Evolutionary conservation across 2,113 vertebrate genomes (phyloP).

Genomic region (Periophthalmus modestus): DNA sequence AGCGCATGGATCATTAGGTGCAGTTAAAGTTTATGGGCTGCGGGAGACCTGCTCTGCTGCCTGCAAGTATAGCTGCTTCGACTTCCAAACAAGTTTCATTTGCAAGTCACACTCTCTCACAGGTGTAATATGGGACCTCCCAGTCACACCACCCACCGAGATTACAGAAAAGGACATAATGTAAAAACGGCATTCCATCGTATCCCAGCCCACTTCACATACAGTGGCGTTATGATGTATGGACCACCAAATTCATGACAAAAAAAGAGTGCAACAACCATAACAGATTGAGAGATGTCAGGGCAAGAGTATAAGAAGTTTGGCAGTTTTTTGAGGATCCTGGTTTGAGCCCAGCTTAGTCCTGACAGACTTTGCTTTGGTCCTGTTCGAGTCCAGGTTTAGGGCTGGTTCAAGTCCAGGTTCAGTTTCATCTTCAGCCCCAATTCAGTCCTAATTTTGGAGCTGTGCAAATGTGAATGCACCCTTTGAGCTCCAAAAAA

Average conservation of each 20-base stretch:
- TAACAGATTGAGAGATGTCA: slow-evolving; percentile 41
- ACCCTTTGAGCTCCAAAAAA: slow-evolving; percentile 29
- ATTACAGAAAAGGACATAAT: slow-evolving; percentile 54
- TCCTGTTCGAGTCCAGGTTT: too few species aligned
- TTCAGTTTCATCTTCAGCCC: too few species aligned
- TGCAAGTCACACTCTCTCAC: slow-evolving; percentile 28
- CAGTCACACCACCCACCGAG: slow-evolving; percentile 57
- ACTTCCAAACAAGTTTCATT: slow-evolving; percentile 49
- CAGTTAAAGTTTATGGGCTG: slow-evolving; percentile 70
- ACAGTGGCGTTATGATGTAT: slow-evolving; percentile 44
- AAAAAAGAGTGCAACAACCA: slow-evolving; percentile 24
- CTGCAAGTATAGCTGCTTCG: slow-evolving; percentile 36
- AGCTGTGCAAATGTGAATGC: too few species aligned
- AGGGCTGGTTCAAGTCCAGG: too few species aligned
- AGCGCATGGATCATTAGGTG: slow-evolving; percentile 63
- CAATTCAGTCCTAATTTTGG: too few species aligned
- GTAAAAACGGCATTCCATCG: slow-evolving; percentile 33
- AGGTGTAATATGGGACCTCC: slow-evolving; percentile 65
- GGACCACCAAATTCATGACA: slow-evolving; percentile 50
- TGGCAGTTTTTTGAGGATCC: slow-evolving; percentile 31
- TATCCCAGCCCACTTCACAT: slow-evolving; percentile 40
- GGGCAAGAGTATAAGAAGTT: slow-evolving; percentile 33
- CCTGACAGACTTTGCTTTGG: too few species aligned
- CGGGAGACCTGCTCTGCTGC: slow-evolving; percentile 45
- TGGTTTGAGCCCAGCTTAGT: too few species aligned